Conservation (phyloP, 35 echinoderm and acorn worm genomes). For the Amphiura filiformis region DNA sequence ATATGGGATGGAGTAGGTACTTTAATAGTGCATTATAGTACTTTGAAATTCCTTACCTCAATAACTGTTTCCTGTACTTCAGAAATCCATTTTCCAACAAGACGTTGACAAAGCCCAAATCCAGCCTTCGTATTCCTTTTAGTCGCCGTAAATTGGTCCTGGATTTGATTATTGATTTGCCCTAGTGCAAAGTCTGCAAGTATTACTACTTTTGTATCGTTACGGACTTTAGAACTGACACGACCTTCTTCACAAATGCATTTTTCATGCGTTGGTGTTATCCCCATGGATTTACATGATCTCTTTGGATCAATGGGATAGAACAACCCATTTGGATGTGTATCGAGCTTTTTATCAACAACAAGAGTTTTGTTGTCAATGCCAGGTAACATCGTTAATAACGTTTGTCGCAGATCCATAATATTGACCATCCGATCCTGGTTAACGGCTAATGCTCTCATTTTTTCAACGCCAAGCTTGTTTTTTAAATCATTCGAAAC, state of each 20-base stretch:
- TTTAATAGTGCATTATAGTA: too few species aligned
- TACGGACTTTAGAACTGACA: neutral
- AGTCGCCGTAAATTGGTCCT: neutral
- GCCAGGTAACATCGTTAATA: constrained; percentile 32
- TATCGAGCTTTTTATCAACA: neutral
- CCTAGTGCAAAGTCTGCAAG: neutral
- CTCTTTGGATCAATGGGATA: neutral
- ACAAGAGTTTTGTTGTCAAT: neutral
- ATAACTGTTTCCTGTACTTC: neutral
- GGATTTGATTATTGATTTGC: neutral
- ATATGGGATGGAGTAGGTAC: too few species aligned
- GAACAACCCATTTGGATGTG: neutral
- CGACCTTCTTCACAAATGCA: neutral
- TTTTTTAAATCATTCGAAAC: constrained; percentile 38
- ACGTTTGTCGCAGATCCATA: constrained; percentile 65
- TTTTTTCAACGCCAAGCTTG: constrained; percentile 4
- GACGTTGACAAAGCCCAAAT: neutral
- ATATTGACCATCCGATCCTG: constrained; percentile 71
- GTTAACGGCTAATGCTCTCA: constrained; percentile 39
- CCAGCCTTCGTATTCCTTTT: neutral
- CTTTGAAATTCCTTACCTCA: too few species aligned
- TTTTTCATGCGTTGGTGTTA: neutral
- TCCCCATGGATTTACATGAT: neutral
- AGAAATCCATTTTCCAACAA: neutral
- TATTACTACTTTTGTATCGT: neutral